Evolutionary conservation across 2,797 vertebrate genomes (phyloP).

Genomic region (Phalloptychus januarius): DNA sequence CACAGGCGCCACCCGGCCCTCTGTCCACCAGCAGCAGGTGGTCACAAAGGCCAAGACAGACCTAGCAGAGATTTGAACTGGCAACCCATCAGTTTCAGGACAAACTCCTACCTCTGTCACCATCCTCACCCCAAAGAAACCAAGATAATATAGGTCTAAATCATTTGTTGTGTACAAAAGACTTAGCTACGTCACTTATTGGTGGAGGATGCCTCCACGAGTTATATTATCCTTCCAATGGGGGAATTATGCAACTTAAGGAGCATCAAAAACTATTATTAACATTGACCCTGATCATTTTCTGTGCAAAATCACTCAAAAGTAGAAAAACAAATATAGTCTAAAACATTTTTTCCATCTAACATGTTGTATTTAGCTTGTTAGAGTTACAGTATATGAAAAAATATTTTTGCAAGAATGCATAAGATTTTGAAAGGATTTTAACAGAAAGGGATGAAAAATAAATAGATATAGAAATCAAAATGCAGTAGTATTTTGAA

Average conservation of each 20-base stretch:
- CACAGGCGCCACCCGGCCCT: too few species aligned
- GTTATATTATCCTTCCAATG: neutral
- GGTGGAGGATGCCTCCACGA: neutral
- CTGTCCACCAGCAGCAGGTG: too few species aligned
- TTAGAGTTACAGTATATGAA: neutral
- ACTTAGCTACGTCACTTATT: neutral
- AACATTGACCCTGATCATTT: neutral
- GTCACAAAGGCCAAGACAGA: too few species aligned
- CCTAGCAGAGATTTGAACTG: too few species aligned
- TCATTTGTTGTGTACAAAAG: neutral
- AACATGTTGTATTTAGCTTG: neutral
- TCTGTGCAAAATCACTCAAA: neutral
- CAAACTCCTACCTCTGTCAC: too few species aligned
- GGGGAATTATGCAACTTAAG: neutral
- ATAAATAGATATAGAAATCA: neutral
- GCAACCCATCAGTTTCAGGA: too few species aligned
- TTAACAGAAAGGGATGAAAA: neutral
- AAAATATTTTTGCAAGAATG: neutral
- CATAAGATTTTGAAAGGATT: neutral
- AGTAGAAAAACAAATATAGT: neutral
- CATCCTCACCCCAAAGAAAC: neutral
- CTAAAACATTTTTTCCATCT: neutral
- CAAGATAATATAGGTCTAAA: neutral
- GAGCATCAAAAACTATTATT: neutral
- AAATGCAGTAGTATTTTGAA: neutral